A percentile compares a stretch with the other conserved stretches of the same genome.
Conservation (phyloP, 1,140 invertebrate species). For the Drosophila santomea region DNA sequence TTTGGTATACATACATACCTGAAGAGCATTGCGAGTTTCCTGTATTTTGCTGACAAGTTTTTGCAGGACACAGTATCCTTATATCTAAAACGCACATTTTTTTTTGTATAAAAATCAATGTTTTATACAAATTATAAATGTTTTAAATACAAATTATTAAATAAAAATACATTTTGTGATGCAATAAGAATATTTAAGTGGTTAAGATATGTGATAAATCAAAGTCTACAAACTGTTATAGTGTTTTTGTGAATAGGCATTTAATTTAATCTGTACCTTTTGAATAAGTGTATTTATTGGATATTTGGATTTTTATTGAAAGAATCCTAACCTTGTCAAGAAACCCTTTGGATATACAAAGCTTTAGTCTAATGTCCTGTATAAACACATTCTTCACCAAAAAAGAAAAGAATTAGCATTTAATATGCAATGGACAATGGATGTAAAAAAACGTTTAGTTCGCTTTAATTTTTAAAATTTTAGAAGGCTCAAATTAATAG, state of each 20-base stretch:
- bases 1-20: conserved; percentile 86
- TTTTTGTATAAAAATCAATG: conserved; percentile 42
- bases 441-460: no score
- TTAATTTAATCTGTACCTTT: neutral
- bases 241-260: neutral
- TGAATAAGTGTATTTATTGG: no score
- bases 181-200: no score
- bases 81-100: conserved; percentile 86
- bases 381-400: neutral
- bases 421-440: neutral
- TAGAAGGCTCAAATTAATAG: no score
- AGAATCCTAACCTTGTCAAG: no score
- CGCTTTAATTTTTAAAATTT: no score
- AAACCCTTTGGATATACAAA: neutral
- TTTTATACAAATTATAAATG: conserved; percentile 17
- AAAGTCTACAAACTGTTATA: neutral
- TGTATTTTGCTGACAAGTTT: conserved; percentile 89
- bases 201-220: neutral
- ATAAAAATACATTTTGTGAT: no score
- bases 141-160: conserved; percentile 13
- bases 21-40: conserved; percentile 88
- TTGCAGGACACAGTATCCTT: conserved; percentile 90
- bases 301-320: no score
- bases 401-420: neutral
- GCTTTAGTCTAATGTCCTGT: neutral